Conservation (phyloP, 1,140 invertebrate species). For the Venturia canescens region DNA sequence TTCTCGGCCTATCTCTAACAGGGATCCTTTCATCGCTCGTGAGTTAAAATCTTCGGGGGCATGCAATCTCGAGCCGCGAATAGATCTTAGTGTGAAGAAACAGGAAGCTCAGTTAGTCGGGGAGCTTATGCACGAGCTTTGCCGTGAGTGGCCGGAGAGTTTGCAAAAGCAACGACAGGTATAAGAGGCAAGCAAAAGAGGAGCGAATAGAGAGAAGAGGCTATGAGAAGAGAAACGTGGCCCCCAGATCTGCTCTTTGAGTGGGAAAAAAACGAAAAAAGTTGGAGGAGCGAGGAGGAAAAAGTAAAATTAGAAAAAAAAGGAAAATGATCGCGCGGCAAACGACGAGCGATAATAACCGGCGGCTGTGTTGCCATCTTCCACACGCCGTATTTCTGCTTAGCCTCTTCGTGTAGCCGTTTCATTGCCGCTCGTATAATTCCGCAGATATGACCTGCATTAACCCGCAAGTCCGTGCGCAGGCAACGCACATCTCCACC, state of each 20-base stretch:
- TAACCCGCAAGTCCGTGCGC: slow-evolving; percentile 20
- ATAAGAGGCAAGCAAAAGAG: slow-evolving; percentile 49
- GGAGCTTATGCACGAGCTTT: slow-evolving; percentile 1
- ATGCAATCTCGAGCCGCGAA: slow-evolving; percentile 38
- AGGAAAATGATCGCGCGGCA: slow-evolving; percentile 10
- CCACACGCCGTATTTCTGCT: slow-evolving; percentile 17
- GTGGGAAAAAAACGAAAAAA: slow-evolving; percentile 26
- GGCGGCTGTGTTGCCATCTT: slow-evolving; percentile 28
- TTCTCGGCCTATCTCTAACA: slow-evolving; percentile 33
- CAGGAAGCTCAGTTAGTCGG: slow-evolving; percentile 32
- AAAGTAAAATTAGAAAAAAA: slow-evolving; percentile 45
- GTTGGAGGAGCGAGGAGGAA: background rate
- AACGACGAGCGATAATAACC: slow-evolving; percentile 44
- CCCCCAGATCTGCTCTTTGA: no score
- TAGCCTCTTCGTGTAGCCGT: slow-evolving; percentile 1
- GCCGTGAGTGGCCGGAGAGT: background rate
- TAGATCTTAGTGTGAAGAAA: slow-evolving; percentile 33
- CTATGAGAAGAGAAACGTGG: background rate
- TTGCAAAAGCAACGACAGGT: slow-evolving; percentile 39
- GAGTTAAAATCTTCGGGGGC: slow-evolving; percentile 39
- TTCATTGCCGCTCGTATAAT: slow-evolving; percentile 38
- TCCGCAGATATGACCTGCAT: slow-evolving; percentile 30
- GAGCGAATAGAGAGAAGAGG: slow-evolving; percentile 31
- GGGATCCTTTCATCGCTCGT: slow-evolving; percentile 39
- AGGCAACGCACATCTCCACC: slow-evolving; percentile 6